Evolutionary conservation across 2,888 invertebrate genomes (phyloP).

Genomic region (Chromoteleia sp.): DNA sequence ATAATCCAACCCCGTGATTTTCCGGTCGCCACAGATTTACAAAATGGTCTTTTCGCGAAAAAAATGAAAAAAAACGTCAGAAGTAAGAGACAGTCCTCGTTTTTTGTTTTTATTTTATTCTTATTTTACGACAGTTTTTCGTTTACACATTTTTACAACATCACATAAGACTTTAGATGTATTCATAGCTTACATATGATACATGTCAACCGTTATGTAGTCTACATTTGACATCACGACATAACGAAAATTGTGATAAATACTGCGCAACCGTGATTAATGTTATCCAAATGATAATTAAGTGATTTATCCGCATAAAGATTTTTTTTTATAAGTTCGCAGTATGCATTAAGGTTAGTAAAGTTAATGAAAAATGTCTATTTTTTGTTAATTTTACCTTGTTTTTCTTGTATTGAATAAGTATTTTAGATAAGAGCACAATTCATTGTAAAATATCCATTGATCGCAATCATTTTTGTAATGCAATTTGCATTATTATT

Average conservation of each 20-base stretch:
- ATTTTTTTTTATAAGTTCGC: conserved; percentile 32
- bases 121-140: conserved; percentile 32
- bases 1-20: conserved; percentile 7
- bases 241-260: conserved; percentile 68
- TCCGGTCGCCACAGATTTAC: background rate
- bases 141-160: conserved; percentile 36
- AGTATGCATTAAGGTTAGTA: conserved; percentile 25
- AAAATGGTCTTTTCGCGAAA: background rate
- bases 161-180: conserved; percentile 31
- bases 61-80: too few species aligned
- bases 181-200: conserved; percentile 44
- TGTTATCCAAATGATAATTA: conserved; percentile 59
- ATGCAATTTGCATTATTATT: conserved; percentile 6
- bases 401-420: conserved; percentile 25
- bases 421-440: conserved; percentile 19
- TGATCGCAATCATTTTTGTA: background rate
- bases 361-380: conserved; percentile 16
- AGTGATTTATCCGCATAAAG: conserved; percentile 30
- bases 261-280: conserved; percentile 67
- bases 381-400: conserved; percentile 26
- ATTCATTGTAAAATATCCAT: conserved; percentile 40
- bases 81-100: conserved; percentile 36
- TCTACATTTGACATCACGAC: conserved; percentile 47
- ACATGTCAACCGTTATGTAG: conserved; percentile 53
- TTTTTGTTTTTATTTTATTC: conserved; percentile 45